Conservation (phyloP, 1,140 invertebrate genomes). For the Daktulosphaira vitifoliae region DNA sequence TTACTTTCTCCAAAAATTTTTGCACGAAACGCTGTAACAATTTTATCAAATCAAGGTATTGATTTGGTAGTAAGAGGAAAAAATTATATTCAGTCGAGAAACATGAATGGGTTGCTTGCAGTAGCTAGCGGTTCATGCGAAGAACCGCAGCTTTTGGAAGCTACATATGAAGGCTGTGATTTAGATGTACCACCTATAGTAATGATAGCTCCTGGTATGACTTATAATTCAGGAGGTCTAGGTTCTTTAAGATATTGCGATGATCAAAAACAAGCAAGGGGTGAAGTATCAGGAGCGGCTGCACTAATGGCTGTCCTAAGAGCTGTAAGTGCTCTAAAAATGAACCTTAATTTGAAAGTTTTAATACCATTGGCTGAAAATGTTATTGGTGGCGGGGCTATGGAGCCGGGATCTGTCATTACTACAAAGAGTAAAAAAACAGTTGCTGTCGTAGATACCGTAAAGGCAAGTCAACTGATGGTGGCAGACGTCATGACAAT, state of each 20-base stretch:
- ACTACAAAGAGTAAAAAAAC: slow-evolving; percentile 56
- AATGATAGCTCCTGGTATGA: slow-evolving; percentile 51
- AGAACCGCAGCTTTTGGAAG: slow-evolving; percentile 50
- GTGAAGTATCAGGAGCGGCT: slow-evolving; percentile 62
- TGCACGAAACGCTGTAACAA: slow-evolving; percentile 47
- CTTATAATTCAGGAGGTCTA: slow-evolving; percentile 60
- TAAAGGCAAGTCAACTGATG: slow-evolving; percentile 56
- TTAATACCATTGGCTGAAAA: slow-evolving; percentile 56
- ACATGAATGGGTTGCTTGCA: slow-evolving; percentile 56
- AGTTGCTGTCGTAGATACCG: slow-evolving; percentile 57
- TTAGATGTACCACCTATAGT: slow-evolving; percentile 44
- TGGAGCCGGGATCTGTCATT: slow-evolving; percentile 57
- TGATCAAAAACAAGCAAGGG: slow-evolving; percentile 54
- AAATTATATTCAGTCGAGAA: slow-evolving; percentile 49
- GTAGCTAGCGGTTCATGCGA: slow-evolving; percentile 54
- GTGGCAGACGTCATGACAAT: slow-evolving; percentile 52
- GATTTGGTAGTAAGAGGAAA: slow-evolving; percentile 45
- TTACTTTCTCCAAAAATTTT: slow-evolving; percentile 55
- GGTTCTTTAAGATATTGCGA: slow-evolving; percentile 50
- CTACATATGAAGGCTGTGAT: slow-evolving; percentile 38
- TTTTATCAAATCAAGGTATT: slow-evolving; percentile 45
- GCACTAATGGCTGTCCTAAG: slow-evolving; percentile 49
- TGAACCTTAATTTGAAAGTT: slow-evolving; percentile 52
- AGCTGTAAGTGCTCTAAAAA: slow-evolving; percentile 47
- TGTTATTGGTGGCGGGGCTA: slow-evolving; percentile 53